Percentiles rank a stretch among this genome's conserved stretches.
Evolutionary conservation across 2,113 vertebrate species (phyloP).

Genomic region (Geococcyx californianus): DNA sequence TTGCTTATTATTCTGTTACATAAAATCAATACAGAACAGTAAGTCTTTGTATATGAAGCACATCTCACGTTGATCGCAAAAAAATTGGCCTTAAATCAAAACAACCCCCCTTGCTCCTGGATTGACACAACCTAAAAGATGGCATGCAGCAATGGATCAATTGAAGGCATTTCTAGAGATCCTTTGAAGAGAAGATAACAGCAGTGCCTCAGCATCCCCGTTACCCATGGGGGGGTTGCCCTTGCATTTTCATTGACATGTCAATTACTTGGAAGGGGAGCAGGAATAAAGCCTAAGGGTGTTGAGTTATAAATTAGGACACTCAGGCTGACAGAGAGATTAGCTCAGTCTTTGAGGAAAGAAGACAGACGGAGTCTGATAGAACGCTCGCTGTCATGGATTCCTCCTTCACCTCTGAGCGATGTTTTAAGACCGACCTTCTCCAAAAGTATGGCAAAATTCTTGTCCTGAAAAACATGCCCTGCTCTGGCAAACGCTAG

Average conservation of each 20-base stretch:
- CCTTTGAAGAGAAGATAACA: not conserved
- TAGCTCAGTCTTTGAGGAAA: constrained; percentile 23
- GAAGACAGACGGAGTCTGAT: not conserved
- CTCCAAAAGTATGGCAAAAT: not conserved
- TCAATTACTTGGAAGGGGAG: constrained; percentile 26
- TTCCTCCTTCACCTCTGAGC: not conserved
- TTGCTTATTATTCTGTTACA: not conserved
- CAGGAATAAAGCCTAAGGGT: constrained; percentile 31
- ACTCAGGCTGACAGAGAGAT: constrained; percentile 25
- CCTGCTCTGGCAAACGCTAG: not conserved
- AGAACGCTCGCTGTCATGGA: not conserved
- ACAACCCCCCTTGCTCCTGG: not conserved
- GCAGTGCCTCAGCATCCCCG: not conserved
- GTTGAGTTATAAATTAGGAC: constrained; percentile 55
- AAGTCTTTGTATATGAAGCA: not conserved
- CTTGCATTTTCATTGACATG: not conserved
- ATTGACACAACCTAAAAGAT: not conserved
- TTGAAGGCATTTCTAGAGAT: not conserved
- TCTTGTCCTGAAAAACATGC: not conserved
- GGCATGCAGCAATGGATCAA: not conserved
- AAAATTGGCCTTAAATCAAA: not conserved
- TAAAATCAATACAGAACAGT: not conserved
- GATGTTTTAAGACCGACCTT: not conserved
- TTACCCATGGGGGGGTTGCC: not conserved
- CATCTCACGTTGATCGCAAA: not conserved